A percentile compares a stretch with the other conserved stretches of the same genome.
Conservation (phyloP, 1,140 invertebrate species). For the Periplaneta americana region DNA sequence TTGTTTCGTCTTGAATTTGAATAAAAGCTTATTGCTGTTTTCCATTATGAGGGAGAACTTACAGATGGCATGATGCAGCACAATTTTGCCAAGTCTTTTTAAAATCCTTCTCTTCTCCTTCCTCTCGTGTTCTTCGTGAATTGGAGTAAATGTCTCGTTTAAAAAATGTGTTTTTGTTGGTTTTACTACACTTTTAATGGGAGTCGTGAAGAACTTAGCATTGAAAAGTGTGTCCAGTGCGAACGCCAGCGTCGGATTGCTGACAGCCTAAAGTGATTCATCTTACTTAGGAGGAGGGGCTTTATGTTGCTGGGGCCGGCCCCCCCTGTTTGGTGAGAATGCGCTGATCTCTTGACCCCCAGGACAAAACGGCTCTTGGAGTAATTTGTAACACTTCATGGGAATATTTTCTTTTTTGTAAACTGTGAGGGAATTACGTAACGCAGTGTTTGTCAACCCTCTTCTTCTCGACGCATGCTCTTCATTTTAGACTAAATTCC, state of each 20-base stretch:
- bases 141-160: neutral
- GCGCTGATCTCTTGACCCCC: neutral
- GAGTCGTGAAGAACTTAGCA: neutral
- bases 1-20: neutral
- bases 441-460: neutral
- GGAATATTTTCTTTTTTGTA: neutral
- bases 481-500: neutral
- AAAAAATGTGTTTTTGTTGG: neutral
- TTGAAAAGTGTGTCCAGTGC: neutral
- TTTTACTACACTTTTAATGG: neutral
- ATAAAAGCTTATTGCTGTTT: neutral
- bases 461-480: neutral
- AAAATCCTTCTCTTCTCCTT: neutral
- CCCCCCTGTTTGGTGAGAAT: too few species aligned
- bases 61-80: neutral
- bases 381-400: neutral
- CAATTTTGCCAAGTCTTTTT: neutral
- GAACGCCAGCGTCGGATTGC: neutral
- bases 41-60: neutral
- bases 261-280: neutral
- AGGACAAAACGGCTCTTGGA: neutral
- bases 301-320: neutral
- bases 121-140: neutral
- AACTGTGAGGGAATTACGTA: neutral
- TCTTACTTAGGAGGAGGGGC: neutral